Conservation (phyloP, 2,113 vertebrate genomes). For the Chascanopsetta lugubris region DNA sequence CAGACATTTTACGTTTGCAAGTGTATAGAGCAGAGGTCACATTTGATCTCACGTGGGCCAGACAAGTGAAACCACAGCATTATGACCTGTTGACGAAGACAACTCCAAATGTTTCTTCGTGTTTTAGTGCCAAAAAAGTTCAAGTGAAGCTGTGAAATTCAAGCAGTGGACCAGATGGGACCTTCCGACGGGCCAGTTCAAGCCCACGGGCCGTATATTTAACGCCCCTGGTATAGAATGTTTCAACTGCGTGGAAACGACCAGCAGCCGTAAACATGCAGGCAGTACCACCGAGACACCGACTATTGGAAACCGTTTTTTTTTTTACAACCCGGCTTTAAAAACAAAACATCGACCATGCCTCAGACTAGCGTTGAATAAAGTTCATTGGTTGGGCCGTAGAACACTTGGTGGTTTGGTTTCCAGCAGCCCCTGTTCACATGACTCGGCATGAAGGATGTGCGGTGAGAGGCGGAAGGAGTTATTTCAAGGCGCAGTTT, state of each 20-base stretch:
- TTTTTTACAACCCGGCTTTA: not conserved
- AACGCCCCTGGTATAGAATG: no score
- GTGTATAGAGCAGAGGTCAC: not conserved
- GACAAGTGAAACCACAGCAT: no score
- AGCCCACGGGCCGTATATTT: no score
- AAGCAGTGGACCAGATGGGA: no score
- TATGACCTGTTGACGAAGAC: no score
- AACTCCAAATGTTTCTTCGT: no score
- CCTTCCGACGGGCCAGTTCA: no score
- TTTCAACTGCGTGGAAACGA: not conserved
- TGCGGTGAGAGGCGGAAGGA: no score
- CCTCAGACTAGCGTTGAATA: not conserved
- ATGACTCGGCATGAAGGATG: not conserved
- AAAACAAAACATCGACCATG: not conserved
- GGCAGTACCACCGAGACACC: not conserved
- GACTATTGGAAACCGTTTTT: not conserved
- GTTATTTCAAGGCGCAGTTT: no score
- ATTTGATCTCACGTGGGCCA: no score
- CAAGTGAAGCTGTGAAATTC: no score
- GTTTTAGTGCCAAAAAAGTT: no score
- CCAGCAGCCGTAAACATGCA: not conserved
- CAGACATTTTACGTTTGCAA: not conserved
- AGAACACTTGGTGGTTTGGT: not conserved
- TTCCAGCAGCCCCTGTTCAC: not conserved
- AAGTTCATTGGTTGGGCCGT: not conserved